Conservation (phyloP, 2,113 vertebrate genomes). For the Typhlomys cinereus region DNA sequence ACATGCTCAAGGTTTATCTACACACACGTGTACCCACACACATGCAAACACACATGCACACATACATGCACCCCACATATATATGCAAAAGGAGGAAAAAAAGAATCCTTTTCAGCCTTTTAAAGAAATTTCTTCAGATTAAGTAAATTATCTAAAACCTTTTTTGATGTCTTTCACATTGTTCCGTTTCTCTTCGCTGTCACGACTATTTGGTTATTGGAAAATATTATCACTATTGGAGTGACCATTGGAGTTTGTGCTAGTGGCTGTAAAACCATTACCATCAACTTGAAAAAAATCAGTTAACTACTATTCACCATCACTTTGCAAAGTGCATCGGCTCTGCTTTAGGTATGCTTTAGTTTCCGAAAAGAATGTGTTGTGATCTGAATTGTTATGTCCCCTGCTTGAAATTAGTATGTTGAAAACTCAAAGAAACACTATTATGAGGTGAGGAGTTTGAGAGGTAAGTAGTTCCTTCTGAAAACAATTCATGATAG, state of each 20-base stretch:
- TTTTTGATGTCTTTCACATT: neutral
- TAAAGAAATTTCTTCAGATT: too few relatives aligned
- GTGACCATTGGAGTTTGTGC: neutral
- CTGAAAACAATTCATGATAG: neutral
- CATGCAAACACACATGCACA: too few relatives aligned
- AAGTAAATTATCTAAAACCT: conserved; percentile 3
- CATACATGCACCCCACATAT: too few relatives aligned
- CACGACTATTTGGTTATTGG: neutral
- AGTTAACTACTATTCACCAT: neutral
- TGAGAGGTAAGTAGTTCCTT: too few relatives aligned
- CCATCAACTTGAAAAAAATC: neutral
- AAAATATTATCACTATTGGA: neutral
- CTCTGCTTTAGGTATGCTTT: neutral
- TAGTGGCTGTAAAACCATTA: neutral
- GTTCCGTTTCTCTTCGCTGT: neutral
- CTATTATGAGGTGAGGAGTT: neutral
- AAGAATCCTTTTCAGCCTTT: too few relatives aligned
- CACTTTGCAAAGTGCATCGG: neutral
- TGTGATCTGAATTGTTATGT: neutral
- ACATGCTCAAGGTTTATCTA: too few relatives aligned
- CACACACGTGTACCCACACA: too few relatives aligned
- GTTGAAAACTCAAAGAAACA: neutral
- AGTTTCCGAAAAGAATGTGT: neutral
- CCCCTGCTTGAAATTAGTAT: neutral
- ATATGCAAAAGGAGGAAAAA: too few relatives aligned